Evolutionary conservation across 2,888 invertebrate genomes (phyloP).

Genomic region (Caenorhabditis sp.): DNA sequence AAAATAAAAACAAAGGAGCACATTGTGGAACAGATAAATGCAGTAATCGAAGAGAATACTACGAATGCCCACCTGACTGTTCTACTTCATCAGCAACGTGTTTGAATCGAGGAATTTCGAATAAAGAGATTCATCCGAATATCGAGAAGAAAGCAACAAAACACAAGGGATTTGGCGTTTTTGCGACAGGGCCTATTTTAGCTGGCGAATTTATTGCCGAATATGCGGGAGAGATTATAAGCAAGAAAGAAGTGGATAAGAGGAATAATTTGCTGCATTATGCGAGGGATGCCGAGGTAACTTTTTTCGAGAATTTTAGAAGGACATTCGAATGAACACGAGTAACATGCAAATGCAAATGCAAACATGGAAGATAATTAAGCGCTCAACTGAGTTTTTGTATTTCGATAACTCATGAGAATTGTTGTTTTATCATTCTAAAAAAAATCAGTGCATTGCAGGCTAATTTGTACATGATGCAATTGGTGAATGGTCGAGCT

Average conservation of each 20-base stretch:
- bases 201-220: constrained; percentile 16
- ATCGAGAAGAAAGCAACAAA: background rate
- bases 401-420: no score
- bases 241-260: constrained; percentile 2
- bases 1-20: background rate
- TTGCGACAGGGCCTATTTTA: constrained; percentile 1
- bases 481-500: background rate
- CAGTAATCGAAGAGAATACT: background rate
- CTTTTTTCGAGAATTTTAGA: no score
- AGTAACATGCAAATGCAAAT: no score
- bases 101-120: constrained; percentile 11
- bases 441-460: no score
- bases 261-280: background rate
- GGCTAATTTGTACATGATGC: constrained; percentile 25
- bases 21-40: constrained; percentile 6
- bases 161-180: constrained; percentile 16
- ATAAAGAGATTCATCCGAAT: background rate
- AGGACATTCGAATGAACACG: no score
- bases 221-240: constrained; percentile 25
- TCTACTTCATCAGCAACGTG: background rate
- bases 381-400: no score
- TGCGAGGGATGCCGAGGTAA: constrained; percentile 1
- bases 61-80: constrained; percentile 21
- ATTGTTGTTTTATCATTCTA: no score
- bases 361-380: no score